A percentile compares a stretch with the other conserved stretches of the same genome.
These are phyloP conservation scores for Norana najaformis DNA, from an alignment of 2,888 invertebrate species.

Conservation along the genomic window DNA sequence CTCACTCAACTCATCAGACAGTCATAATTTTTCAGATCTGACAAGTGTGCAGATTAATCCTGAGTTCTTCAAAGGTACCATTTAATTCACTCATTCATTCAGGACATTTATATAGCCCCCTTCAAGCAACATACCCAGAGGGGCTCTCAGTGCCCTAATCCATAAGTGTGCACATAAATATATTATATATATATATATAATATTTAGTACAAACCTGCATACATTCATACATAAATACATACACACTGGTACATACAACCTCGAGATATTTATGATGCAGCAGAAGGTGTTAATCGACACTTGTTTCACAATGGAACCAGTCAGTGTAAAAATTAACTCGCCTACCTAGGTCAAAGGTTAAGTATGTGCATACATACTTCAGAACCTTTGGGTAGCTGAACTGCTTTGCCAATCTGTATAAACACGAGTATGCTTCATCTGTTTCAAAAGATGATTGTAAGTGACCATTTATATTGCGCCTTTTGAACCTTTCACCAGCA, in stretches of 20 bases:
- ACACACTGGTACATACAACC: conserved; percentile 8
- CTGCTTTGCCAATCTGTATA: not conserved
- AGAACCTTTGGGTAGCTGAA: not conserved
- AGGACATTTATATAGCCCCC: not conserved
- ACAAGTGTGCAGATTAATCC: too few relatives aligned
- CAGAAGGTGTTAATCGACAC: not conserved
- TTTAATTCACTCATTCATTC: not conserved
- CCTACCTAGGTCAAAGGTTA: not conserved
- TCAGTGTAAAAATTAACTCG: not conserved
- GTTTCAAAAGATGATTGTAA: not conserved
- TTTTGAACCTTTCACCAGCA: not conserved
- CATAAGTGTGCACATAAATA: not conserved
- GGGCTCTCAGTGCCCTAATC: too few relatives aligned
- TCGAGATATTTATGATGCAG: not conserved
- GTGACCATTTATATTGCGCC: not conserved
- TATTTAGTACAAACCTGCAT: not conserved
- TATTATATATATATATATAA: conserved; percentile 15
- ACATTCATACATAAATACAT: not conserved
- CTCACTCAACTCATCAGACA: too few relatives aligned
- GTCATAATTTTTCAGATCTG: too few relatives aligned
- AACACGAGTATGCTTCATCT: not conserved
- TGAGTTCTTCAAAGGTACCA: too few relatives aligned
- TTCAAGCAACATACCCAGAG: not conserved
- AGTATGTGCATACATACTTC: not conserved
- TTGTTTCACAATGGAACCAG: not conserved